phyloP scores from a whole-genome alignment of 2,797 vertebrate species.

The Stomatorhinus walkeri region DNA sequence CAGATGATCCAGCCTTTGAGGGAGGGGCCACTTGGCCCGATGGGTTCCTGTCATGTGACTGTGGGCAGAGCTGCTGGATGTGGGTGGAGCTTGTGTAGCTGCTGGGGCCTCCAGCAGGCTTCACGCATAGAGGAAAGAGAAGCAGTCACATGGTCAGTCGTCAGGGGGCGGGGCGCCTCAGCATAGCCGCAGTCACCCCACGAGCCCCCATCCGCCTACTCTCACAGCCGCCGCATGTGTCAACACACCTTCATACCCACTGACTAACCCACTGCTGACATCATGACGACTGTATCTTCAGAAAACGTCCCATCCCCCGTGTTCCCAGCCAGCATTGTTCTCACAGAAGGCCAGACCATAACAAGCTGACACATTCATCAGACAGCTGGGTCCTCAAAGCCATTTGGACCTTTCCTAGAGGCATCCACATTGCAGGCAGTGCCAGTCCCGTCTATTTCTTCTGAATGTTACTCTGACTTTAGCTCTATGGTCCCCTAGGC shows the following conservation, averaged over 20 bases:
- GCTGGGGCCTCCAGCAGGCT: background rate
- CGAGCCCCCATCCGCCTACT: background rate
- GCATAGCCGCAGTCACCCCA: background rate
- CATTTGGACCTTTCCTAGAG: background rate
- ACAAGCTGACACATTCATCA: background rate
- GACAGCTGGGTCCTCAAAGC: background rate
- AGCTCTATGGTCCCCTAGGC: background rate
- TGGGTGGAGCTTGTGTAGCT: background rate
- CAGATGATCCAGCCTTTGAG: background rate
- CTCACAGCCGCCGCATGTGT: background rate
- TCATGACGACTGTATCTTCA: background rate
- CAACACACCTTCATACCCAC: background rate
- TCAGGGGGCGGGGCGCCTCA: background rate
- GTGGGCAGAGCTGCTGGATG: background rate
- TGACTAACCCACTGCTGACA: background rate
- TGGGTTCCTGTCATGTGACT: background rate
- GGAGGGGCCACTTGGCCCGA: background rate
- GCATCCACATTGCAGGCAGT: background rate
- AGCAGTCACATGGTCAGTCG: background rate
- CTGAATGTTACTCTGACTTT: background rate
- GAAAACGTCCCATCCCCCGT: background rate
- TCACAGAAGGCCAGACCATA: background rate
- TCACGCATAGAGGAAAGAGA: background rate
- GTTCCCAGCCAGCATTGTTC: background rate
- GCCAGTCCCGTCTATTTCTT: background rate